Base-by-base conservation (phyloP, 2,888 invertebrate genomes). In the Nycteola revayana region DNA sequence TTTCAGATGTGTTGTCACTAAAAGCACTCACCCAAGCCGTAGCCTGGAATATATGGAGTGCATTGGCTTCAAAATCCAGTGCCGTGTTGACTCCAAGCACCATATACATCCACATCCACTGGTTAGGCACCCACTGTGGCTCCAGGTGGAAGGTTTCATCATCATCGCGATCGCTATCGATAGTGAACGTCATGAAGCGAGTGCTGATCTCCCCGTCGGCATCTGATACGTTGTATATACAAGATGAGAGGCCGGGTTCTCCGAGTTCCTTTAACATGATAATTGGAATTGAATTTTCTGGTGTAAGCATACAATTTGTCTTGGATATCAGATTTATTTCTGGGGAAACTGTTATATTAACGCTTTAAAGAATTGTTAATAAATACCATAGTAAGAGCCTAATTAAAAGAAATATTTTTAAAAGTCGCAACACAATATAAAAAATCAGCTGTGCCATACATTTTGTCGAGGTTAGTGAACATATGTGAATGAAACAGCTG, bases 31-130 rank as follows among this genome's bases (percentile, higher is more conserved):
- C 92, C 56, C 52, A 63, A n/a, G 90, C 92, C 21, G 69, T 79
- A 1, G 91, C 82, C 32, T 73, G 66, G 44, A 92, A 90, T 40
- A 90, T 87, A 54, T 92, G 91, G 8, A 91, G 72, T 0, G 88
- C 81, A 26, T 78, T 89, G 1, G 66, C 65, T 38, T 89, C 90
- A 34, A 78, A 90, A 49, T 90, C 68, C 1, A 90, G 60, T 1
- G 81, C 46, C 2, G 53, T 25, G 1, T 60, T 66, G 7, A 81
- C 52, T 1, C 67, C 62, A 0, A 84, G 42, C 1, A 75, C 78
- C 76, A 87, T 81, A 26, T 61, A 60, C 79, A 89, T 76, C 31
- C 49, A 47, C 46, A 60, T 64, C 77, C 75, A 70, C 11, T 73
- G 63, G 9, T 43, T 47, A 1, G 55, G 52, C 2, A 70, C 60